Evolutionary conservation across 1,140 invertebrate genomes (phyloP).

Genomic region (Drosophila lini): DNA sequence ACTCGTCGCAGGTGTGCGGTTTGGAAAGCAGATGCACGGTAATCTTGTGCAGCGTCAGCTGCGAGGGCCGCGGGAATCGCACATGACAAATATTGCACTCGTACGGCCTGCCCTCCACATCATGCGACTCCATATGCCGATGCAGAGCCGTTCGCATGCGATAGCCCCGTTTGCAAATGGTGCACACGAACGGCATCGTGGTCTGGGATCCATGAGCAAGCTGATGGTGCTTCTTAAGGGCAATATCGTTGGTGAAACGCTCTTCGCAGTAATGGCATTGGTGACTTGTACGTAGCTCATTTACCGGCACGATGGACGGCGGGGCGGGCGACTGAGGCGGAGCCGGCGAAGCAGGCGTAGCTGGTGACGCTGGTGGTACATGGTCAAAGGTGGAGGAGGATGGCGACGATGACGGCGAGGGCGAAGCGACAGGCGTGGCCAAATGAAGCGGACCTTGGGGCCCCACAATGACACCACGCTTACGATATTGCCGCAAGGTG

Average conservation of each 20-base stretch:
- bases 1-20: constrained; percentile 75
- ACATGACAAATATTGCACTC: constrained; percentile 77
- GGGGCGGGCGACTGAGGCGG: constrained; percentile 26
- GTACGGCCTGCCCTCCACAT: constrained; percentile 72
- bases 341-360: constrained; percentile 19
- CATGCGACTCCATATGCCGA: constrained; percentile 80
- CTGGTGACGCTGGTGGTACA: constrained; percentile 21
- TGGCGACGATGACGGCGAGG: constrained; percentile 64
- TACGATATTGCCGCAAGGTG: constrained; percentile 73
- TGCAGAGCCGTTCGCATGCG: constrained; percentile 77
- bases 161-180: constrained; percentile 77
- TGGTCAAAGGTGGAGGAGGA: constrained; percentile 64
- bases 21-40: constrained; percentile 78
- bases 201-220: constrained; percentile 71
- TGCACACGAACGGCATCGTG: constrained; percentile 72
- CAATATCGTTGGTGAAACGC: constrained; percentile 71
- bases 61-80: constrained; percentile 74
- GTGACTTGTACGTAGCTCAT: constrained; percentile 59
- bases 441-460: constrained; percentile 28
- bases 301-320: constrained; percentile 20
- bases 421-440: constrained; percentile 15
- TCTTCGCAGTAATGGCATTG: constrained; percentile 75
- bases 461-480: constrained; percentile 58
- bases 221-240: constrained; percentile 76
- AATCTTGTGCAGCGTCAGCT: constrained; percentile 76